Conservation (phyloP, 2,113 vertebrate genomes). For the Eidolon helvum region DNA sequence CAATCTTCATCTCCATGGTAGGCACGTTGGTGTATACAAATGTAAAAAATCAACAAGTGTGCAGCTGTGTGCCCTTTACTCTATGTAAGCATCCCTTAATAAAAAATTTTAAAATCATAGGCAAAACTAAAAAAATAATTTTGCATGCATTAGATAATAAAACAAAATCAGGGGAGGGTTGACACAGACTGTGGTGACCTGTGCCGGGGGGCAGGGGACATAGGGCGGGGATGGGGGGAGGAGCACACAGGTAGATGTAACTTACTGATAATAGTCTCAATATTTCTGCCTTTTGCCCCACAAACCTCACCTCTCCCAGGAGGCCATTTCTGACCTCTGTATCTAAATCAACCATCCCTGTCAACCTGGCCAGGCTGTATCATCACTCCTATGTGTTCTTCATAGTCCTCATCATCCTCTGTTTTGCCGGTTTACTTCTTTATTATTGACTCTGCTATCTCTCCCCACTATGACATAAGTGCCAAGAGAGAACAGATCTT, state of each 20-base stretch:
- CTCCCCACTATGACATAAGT: background rate
- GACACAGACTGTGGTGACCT: background rate
- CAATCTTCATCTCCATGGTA: background rate
- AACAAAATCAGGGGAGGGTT: background rate
- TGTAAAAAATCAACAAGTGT: background rate
- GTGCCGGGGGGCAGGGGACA: background rate
- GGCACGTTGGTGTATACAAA: rapidly evolving
- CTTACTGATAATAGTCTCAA: background rate
- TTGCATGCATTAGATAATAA: background rate
- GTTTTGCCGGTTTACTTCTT: background rate
- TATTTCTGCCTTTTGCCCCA: background rate
- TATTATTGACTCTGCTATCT: background rate
- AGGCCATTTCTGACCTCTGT: background rate
- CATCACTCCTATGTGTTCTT: background rate
- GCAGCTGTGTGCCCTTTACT: background rate
- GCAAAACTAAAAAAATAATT: background rate
- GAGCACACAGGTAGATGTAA: background rate
- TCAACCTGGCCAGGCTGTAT: background rate
- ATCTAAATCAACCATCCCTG: background rate
- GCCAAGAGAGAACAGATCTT: background rate
- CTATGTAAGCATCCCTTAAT: background rate
- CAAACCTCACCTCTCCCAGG: background rate
- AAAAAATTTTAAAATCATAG: background rate
- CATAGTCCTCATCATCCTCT: background rate
- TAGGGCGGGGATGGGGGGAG: background rate